phyloP scores from a whole-genome alignment of 2,113 vertebrate species.

The Antennarius striatus region DNA sequence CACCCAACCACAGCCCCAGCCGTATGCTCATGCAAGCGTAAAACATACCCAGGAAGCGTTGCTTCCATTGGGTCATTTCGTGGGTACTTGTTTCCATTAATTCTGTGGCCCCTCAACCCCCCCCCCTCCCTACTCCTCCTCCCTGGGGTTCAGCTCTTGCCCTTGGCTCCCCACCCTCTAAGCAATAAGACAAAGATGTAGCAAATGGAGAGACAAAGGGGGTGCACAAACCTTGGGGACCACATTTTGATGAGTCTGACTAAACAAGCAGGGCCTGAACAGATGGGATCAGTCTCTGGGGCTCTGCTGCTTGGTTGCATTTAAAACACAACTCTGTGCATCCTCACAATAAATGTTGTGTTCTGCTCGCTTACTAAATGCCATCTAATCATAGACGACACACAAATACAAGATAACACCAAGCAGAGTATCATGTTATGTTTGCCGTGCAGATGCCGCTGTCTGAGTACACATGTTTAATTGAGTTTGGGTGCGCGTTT shows the following conservation, averaged over 20 bases:
- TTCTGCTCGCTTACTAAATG: slow-evolving; percentile 25
- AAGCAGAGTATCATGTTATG: slow-evolving; percentile 24
- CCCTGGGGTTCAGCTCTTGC: slow-evolving; percentile 52
- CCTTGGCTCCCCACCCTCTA: slow-evolving; percentile 60
- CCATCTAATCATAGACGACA: slow-evolving; percentile 13
- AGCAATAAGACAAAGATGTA: slow-evolving; percentile 69
- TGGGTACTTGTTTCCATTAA: slow-evolving; percentile 66
- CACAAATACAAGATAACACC: slow-evolving; percentile 9
- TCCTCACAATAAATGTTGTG: slow-evolving; percentile 30
- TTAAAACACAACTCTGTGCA: slow-evolving; percentile 49
- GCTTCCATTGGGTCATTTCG: slow-evolving; percentile 73
- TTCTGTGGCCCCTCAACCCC: slow-evolving; percentile 32
- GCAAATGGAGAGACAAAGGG: slow-evolving; percentile 69
- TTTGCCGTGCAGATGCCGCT: slow-evolving; percentile 13
- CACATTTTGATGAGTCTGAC: slow-evolving; percentile 70
- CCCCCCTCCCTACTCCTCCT: slow-evolving; percentile 3
- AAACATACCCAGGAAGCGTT: slow-evolving; percentile 70
- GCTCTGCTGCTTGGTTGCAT: slow-evolving; percentile 56
- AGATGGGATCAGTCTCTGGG: slow-evolving; percentile 77
- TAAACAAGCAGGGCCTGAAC: slow-evolving; percentile 58
- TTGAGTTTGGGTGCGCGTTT: slow-evolving; percentile 42
- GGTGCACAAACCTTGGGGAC: slow-evolving; percentile 60
- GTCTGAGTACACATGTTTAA: slow-evolving; percentile 36
- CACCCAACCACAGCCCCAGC: slow-evolving; percentile 54
- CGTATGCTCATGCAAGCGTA: slow-evolving; percentile 66